A percentile compares a stretch with the other conserved stretches of the same genome.
Conservation (phyloP, 2,113 vertebrate species). For the Etia nguti region DNA sequence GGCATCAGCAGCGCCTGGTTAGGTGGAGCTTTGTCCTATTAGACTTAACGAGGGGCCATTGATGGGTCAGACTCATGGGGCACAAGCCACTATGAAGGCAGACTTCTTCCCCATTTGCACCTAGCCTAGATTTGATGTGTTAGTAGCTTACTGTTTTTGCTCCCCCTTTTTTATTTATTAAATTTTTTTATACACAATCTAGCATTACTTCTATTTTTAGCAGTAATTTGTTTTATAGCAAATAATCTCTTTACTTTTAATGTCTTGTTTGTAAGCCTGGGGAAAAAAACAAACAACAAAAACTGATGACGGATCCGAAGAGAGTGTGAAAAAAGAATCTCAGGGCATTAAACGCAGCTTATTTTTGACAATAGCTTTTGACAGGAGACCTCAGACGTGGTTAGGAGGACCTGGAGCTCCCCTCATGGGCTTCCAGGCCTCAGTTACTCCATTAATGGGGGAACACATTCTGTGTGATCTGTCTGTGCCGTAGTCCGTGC, state of each 20-base stretch:
- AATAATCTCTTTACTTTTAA: not conserved
- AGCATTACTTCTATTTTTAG: not conserved
- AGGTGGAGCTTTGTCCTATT: constrained; percentile 67
- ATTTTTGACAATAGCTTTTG: constrained; percentile 50
- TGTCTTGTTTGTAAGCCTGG: not conserved
- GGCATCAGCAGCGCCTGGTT: constrained; percentile 61
- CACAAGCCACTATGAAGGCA: constrained; percentile 22
- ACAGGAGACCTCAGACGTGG: constrained; percentile 54
- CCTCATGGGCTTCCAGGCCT: constrained; percentile 42
- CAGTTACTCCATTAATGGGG: constrained; percentile 63
- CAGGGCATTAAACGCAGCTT: constrained; percentile 9
- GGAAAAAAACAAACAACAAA: not conserved
- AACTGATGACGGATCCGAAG: constrained; percentile 5
- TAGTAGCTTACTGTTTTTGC: not conserved
- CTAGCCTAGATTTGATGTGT: constrained; percentile 18
- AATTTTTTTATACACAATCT: not conserved
- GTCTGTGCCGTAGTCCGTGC: constrained; percentile 59
- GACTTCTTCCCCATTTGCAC: constrained; percentile 23
- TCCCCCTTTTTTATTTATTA: not conserved
- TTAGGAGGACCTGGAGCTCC: constrained; percentile 28
- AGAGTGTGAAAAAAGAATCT: constrained; percentile 30
- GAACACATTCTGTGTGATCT: constrained; percentile 64
- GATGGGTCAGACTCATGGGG: constrained; percentile 49
- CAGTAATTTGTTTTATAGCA: constrained; percentile 3
- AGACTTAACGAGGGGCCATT: constrained; percentile 68